Conservation (phyloP, 2,888 invertebrate species). For the Catocala sponsa region DNA sequence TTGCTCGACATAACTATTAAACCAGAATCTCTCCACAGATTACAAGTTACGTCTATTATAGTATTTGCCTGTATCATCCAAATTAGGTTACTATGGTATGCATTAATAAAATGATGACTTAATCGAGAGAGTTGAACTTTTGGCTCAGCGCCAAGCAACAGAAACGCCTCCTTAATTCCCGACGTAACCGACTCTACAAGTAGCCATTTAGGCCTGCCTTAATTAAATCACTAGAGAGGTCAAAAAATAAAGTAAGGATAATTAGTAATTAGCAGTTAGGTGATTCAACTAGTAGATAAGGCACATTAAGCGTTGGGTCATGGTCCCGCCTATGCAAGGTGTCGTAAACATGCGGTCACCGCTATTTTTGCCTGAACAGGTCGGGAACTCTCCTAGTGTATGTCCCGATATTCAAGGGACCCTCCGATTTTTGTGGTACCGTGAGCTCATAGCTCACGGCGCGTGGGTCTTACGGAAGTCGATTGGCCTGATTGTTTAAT, state of each 20-base stretch:
- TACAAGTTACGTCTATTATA: neutral
- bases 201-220: constrained; percentile 27
- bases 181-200: constrained; percentile 14
- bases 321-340: constrained; percentile 35
- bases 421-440: constrained; percentile 14
- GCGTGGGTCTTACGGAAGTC: constrained; percentile 11
- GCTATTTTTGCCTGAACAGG: constrained; percentile 44
- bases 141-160: constrained; percentile 10
- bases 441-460: constrained; percentile 1
- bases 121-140: constrained; percentile 6
- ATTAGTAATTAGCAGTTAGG: constrained; percentile 42
- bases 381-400: constrained; percentile 20
- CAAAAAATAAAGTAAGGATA: constrained; percentile 43
- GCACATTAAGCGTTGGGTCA: constrained; percentile 30
- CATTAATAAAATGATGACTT: constrained; percentile 11
- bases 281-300: constrained; percentile 31
- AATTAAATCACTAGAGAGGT: constrained; percentile 49
- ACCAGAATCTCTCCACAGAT: neutral
- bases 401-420: constrained; percentile 17
- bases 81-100: constrained; percentile 10
- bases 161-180: constrained; percentile 14
- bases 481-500: constrained; percentile 7
- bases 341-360: constrained; percentile 45
- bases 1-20: neutral
- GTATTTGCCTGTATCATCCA: constrained; percentile 3